Evolutionary conservation across 1,140 invertebrate species (phyloP), one percentile per base, ranked within the genome.

Genomic region (Grapholita molesta): DNA sequence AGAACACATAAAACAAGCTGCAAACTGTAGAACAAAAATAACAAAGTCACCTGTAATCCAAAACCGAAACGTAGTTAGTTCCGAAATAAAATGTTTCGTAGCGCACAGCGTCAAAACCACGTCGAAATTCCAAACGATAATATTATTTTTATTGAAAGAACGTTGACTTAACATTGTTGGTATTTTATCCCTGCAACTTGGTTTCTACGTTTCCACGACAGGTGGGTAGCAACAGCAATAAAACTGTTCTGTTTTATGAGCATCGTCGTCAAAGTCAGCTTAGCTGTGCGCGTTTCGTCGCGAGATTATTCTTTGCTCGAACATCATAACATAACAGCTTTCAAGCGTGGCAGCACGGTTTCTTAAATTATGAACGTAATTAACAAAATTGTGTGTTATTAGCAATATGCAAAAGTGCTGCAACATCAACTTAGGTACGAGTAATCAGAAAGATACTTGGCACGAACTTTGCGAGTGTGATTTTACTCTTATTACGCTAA

Each of bases 191-290:
- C 74, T 67, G 66, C 57, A 65, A 69, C 64, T 73, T 64, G 75
- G 75, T 80, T 73, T 70, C 70, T 77, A 73, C 70, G 68, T 67
- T 67, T 30, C 25, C 42, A 66, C 66, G 69, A 72, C 80, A 85
- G 82, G 82, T 83, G 80, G 77, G 73, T 79, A 76, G 77, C 64
- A 74, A 80, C 68, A 73, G 79, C 77, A 83, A 79, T 87, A 83
- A 87, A 87, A 83, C 74, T 77, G 70, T 77, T 78, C 65, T 68
- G 73, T 82, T 84, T 84, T 84, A 85, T 76, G 75, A 70, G 65
- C 72, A 74, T 78, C 78, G 35, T 30, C 66, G 77, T 80, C 82
- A 76, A 78, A 78, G 64, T 72, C 70, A 71, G 71, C 74, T 70
- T 67, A 33, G 66, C 70, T 61, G n/a, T 15, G 55, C 55, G 55